Evolutionary conservation across 2,113 vertebrate genomes (phyloP).

Genomic region (Phrynosoma blainvillii): DNA sequence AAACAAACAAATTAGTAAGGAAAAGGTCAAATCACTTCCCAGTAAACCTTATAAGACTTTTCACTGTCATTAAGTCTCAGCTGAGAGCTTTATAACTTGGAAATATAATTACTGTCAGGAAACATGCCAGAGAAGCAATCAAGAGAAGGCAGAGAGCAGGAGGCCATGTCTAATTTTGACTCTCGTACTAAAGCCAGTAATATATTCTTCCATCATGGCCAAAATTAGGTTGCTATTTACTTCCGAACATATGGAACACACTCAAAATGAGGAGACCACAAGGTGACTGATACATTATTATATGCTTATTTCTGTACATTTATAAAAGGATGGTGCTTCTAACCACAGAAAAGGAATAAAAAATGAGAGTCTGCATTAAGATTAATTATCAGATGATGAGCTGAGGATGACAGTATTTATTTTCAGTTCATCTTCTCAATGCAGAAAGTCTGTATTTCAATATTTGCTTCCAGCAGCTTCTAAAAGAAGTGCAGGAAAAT

Average conservation of each 20-base stretch:
- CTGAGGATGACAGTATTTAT: background rate
- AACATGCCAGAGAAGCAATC: conserved; percentile 34
- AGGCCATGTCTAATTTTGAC: background rate
- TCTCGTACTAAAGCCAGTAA: conserved; percentile 3
- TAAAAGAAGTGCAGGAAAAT: background rate
- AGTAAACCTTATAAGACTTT: conserved; percentile 57
- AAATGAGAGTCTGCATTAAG: conserved; percentile 11
- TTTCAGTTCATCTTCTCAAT: background rate
- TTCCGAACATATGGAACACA: background rate
- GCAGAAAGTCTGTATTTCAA: background rate
- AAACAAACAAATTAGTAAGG: conserved; percentile 67
- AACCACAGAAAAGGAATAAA: background rate
- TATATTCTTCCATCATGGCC: conserved; percentile 25
- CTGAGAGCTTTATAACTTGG: conserved; percentile 40
- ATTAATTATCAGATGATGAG: background rate
- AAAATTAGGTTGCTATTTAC: conserved; percentile 23
- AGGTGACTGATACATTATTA: background rate
- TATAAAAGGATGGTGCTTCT: background rate
- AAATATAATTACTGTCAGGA: conserved; percentile 32
- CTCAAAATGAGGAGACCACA: background rate
- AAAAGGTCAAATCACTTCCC: conserved; percentile 62
- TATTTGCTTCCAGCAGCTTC: background rate
- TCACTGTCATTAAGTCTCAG: conserved; percentile 49
- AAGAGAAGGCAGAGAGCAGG: conserved; percentile 4
- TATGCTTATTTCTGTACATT: background rate